Evolutionary conservation across 2,113 vertebrate species (phyloP).

Genomic region (Phyllopteryx taeniolatus): DNA sequence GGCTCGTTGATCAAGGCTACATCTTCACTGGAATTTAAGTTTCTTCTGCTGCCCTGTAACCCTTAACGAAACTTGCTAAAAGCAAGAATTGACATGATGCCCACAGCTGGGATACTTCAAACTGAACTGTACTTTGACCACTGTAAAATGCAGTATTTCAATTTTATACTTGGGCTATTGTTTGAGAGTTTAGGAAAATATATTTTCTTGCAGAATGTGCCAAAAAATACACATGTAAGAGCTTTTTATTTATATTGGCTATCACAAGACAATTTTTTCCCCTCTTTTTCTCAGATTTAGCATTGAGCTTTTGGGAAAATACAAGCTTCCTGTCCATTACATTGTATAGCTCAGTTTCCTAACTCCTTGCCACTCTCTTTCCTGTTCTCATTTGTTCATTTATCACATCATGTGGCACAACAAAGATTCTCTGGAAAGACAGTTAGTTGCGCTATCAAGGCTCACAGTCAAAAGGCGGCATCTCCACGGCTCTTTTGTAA

Average conservation of each 20-base stretch:
- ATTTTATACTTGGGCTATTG: neutral
- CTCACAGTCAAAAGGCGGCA: conserved; percentile 16
- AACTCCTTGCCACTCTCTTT: conserved; percentile 16
- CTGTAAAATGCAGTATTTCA: neutral
- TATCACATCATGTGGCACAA: conserved; percentile 40
- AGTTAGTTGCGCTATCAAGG: conserved; percentile 26
- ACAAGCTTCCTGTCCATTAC: conserved; percentile 7
- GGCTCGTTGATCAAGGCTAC: conserved; percentile 79
- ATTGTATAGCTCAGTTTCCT: conserved; percentile 24
- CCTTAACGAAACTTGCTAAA: conserved; percentile 24
- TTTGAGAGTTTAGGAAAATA: neutral
- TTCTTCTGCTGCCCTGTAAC: conserved; percentile 56
- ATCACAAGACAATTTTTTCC: conserved; percentile 14
- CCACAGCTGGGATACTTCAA: conserved; percentile 18
- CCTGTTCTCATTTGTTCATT: conserved; percentile 17
- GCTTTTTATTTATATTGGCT: neutral
- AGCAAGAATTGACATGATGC: conserved; percentile 24
- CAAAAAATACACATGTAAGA: neutral
- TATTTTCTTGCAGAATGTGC: neutral
- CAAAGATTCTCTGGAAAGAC: conserved; percentile 13
- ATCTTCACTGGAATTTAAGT: conserved; percentile 83
- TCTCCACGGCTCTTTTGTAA: conserved; percentile 1
- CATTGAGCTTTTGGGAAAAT: conserved; percentile 20
- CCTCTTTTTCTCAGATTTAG: conserved; percentile 26
- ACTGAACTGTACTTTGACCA: neutral